Conservation (phyloP, 2,888 invertebrate species). For the Acrobasis suavella region DNA sequence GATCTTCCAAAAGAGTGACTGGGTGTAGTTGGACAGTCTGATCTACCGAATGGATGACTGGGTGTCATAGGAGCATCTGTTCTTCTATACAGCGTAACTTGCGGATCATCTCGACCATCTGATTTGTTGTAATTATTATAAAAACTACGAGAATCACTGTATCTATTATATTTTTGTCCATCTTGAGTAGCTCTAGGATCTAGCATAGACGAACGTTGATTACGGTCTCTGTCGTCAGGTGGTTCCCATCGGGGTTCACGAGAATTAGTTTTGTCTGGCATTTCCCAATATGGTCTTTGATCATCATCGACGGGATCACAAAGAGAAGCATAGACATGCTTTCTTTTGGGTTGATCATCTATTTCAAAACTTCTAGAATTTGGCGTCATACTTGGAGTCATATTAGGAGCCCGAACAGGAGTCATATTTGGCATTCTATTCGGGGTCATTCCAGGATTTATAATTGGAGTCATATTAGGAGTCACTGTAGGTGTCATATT, state of each 20-base stretch:
- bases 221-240: constrained; percentile 26
- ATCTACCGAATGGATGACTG: constrained; percentile 39
- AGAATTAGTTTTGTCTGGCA: constrained; percentile 28
- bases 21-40: constrained; percentile 43
- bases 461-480: constrained; percentile 35
- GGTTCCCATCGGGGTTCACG: constrained; percentile 27
- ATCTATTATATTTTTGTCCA: constrained; percentile 34
- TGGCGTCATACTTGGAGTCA: constrained; percentile 30
- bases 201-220: constrained; percentile 36
- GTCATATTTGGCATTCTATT: constrained; percentile 21
- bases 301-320: constrained; percentile 46
- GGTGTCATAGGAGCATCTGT: constrained; percentile 37
- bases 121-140: constrained; percentile 36
- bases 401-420: constrained; percentile 27
- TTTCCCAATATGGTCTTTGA: constrained; percentile 38
- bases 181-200: constrained; percentile 36
- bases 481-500: constrained; percentile 38
- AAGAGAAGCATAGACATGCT: constrained; percentile 61
- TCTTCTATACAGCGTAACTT: constrained; percentile 4
- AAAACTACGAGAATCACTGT: constrained; percentile 34
- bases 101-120: constrained; percentile 31
- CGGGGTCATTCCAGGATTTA: constrained; percentile 20
- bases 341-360: constrained; percentile 43
- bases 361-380: constrained; percentile 44
- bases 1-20: constrained; percentile 46